A percentile compares a stretch with the other conserved stretches of the same genome.
phyloP scores from a whole-genome alignment of 2,797 vertebrate genomes.

The Parauchenoglanis ngamensis region DNA sequence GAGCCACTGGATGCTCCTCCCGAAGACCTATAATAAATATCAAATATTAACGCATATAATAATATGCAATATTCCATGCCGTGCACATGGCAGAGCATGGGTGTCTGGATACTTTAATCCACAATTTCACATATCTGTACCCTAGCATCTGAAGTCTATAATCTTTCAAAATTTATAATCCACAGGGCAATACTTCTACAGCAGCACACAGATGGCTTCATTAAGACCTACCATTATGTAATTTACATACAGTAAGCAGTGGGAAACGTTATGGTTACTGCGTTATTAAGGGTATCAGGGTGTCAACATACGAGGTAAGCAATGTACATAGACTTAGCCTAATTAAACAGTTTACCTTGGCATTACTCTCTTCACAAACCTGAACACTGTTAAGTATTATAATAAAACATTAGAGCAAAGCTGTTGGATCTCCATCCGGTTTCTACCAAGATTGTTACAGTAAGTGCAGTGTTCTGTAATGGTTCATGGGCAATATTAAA shows the following conservation, averaged over 20 bases:
- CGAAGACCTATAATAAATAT: background rate
- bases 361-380: conserved; percentile 1
- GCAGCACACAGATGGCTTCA: background rate
- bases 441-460: background rate
- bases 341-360: background rate
- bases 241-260: background rate
- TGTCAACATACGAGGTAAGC: background rate
- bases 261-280: background rate
- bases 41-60: background rate
- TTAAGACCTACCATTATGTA: background rate
- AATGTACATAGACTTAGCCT: background rate
- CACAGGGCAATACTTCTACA: background rate
- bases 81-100: background rate
- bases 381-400: background rate
- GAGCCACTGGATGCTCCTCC: background rate
- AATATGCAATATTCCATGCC: background rate
- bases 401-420: background rate
- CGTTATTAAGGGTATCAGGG: background rate
- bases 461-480: background rate
- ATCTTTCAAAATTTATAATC: background rate
- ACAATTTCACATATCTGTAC: background rate
- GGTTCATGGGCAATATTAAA: conserved; percentile 1
- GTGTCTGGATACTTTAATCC: background rate
- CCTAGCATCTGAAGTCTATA: background rate
- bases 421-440: background rate